phyloP scores from a whole-genome alignment of 2,797 vertebrate species.

The Pipistrellus kuhlii region DNA sequence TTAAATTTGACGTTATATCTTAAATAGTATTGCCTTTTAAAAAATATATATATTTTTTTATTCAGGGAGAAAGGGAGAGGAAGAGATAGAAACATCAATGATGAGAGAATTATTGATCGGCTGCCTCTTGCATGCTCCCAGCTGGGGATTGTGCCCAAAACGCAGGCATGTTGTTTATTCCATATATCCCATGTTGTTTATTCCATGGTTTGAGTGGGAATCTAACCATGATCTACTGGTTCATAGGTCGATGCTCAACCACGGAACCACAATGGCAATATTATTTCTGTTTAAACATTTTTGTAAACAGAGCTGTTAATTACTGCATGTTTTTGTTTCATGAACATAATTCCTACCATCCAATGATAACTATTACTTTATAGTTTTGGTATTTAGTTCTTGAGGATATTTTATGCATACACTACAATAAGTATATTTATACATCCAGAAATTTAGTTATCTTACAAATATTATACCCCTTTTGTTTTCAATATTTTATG shows the following conservation, averaged over 20 bases:
- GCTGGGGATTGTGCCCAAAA: too few relatives aligned
- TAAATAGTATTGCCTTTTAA: not conserved
- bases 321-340: slow-evolving; percentile 24
- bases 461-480: not conserved
- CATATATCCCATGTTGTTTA: too few relatives aligned
- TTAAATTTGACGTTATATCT: slow-evolving; percentile 32
- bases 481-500: not conserved
- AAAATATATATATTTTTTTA: too few relatives aligned
- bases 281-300: slow-evolving; percentile 22
- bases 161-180: too few relatives aligned
- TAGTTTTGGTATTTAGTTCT: slow-evolving; percentile 35
- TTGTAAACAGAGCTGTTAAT: slow-evolving; percentile 25
- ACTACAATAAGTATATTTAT: slow-evolving; percentile 16
- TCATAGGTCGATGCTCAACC: too few relatives aligned
- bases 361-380: slow-evolving; percentile 15
- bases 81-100: too few relatives aligned
- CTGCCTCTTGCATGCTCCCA: too few relatives aligned
- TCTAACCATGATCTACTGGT: too few relatives aligned
- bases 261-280: not conserved
- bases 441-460: slow-evolving; percentile 3
- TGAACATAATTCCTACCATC: not conserved
- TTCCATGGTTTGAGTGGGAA: too few relatives aligned
- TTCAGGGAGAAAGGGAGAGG: too few relatives aligned
- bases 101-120: too few relatives aligned
- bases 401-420: not conserved